A percentile compares a stretch with the other conserved stretches of the same genome.
These are phyloP conservation scores for Harpagoxenus sublaevis DNA, from an alignment of 2,888 invertebrate genomes.

Conservation along the genomic window DNA sequence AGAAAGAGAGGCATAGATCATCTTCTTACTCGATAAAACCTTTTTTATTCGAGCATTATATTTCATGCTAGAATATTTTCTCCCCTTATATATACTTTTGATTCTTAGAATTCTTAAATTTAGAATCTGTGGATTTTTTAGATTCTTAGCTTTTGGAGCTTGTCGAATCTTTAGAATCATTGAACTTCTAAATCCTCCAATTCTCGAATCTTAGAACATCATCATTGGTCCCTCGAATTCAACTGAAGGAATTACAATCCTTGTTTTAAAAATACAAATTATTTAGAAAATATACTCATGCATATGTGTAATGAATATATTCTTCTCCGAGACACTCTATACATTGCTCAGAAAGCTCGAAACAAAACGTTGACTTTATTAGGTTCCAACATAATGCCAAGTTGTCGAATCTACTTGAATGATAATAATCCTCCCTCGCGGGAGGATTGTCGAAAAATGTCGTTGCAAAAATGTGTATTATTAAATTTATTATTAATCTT, in stretches of 20 bases:
- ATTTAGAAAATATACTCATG: slow-evolving; percentile 7
- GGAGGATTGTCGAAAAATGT: slow-evolving; percentile 1
- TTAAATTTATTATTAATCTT: slow-evolving; percentile 33
- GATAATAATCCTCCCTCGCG: slow-evolving; percentile 5
- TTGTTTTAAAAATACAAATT: slow-evolving; percentile 12
- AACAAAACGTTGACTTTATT: slow-evolving; percentile 24
- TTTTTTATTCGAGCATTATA: neutral
- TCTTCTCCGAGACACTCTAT: neutral
- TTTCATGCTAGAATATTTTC: neutral
- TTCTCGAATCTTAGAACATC: neutral
- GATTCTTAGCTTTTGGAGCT: neutral
- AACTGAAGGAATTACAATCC: neutral
- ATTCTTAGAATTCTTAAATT: slow-evolving; percentile 2
- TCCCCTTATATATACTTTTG: neutral
- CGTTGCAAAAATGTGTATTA: neutral
- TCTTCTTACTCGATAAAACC: neutral
- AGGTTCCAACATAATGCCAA: slow-evolving; percentile 15
- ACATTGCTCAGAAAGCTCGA: slow-evolving; percentile 17
- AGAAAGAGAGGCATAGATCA: neutral
- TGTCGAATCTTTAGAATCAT: neutral
- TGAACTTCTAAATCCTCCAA: neutral
- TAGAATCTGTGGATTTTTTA: neutral
- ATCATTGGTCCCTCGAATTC: slow-evolving; percentile 36
- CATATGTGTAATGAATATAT: neutral
- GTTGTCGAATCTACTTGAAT: slow-evolving; percentile 1